Conservation (phyloP, 2,888 invertebrate genomes). For the Cactoblastis cactorum region DNA sequence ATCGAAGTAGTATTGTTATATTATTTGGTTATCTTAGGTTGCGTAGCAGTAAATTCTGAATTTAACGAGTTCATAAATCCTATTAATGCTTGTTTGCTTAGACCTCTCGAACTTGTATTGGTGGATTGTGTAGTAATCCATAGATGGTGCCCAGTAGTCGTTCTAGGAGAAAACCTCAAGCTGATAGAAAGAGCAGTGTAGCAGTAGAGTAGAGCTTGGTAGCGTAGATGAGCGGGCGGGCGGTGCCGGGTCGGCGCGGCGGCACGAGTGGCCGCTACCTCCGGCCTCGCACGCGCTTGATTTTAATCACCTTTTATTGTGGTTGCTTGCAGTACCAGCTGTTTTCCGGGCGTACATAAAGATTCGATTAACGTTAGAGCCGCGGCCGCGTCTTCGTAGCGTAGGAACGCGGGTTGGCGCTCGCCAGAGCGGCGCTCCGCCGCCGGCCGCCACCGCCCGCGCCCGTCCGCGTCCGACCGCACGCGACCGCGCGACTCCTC, state of each 20-base stretch:
- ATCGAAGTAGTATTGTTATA: too few relatives aligned
- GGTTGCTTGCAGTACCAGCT: conserved; percentile 83
- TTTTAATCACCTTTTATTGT: conserved; percentile 62
- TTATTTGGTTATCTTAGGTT: not conserved
- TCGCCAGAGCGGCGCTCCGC: conserved; percentile 33
- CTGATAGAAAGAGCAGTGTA: conserved; percentile 12
- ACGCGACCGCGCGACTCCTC: conserved; percentile 33
- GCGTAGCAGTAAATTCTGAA: not conserved
- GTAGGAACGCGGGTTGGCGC: conserved; percentile 42
- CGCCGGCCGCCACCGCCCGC: conserved; percentile 32
- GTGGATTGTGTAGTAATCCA: conserved; percentile 26
- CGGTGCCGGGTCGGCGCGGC: conserved; percentile 40
- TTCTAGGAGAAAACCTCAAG: conserved; percentile 13
- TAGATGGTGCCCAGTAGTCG: conserved; percentile 22
- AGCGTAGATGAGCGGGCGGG: conserved; percentile 44
- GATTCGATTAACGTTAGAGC: conserved; percentile 54
- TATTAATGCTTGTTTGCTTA: conserved; percentile 6
- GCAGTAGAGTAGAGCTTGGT: conserved; percentile 35
- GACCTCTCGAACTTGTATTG: conserved; percentile 15
- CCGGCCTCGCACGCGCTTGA: conserved; percentile 39
- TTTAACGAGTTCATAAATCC: not conserved
- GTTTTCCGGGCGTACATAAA: conserved; percentile 83
- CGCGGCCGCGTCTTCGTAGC: conserved; percentile 34
- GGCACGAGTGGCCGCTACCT: conserved; percentile 30
- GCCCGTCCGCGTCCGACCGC: conserved; percentile 35